A percentile compares a stretch with the other conserved stretches of the same genome.
These are phyloP conservation scores for Smittia sp. DNA, from an alignment of 2,888 invertebrate species.

Conservation along the genomic window DNA sequence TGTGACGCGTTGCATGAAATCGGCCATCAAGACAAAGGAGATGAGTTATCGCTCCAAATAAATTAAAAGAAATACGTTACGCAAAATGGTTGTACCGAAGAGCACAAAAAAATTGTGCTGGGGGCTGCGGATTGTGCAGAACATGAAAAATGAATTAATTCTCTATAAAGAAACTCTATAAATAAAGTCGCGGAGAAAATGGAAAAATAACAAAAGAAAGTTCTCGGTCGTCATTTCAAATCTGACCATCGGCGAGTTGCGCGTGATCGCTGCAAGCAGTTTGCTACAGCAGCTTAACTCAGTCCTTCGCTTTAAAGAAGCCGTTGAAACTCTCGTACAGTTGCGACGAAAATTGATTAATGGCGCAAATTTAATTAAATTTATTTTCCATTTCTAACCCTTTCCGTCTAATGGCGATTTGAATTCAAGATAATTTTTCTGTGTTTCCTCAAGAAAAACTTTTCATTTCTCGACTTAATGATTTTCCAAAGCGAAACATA, in stretches of 20 bases:
- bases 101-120: constrained; percentile 17
- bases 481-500: constrained; percentile 32
- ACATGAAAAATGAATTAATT: constrained; percentile 41
- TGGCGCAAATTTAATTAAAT: constrained; percentile 35
- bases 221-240: not conserved
- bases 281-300: not conserved
- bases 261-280: not conserved
- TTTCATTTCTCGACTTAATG: constrained; percentile 23
- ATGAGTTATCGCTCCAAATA: constrained; percentile 30
- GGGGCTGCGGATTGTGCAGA: constrained; percentile 10
- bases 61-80: constrained; percentile 31
- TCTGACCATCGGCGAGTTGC: constrained; percentile 1
- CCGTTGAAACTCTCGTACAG: not conserved
- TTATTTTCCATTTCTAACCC: constrained; percentile 17
- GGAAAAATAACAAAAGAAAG: constrained; percentile 31
- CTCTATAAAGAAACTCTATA: constrained; percentile 24
- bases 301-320: not conserved
- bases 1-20: no score
- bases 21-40: not conserved
- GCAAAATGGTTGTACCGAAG: not conserved
- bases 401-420: constrained; percentile 33
- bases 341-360: constrained; percentile 25
- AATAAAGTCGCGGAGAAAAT: constrained; percentile 24
- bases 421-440: constrained; percentile 27
- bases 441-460: constrained; percentile 12